A percentile compares a stretch with the other conserved stretches of the same genome.
Conservation (phyloP, 2,113 vertebrate species). For the Lota lota region DNA sequence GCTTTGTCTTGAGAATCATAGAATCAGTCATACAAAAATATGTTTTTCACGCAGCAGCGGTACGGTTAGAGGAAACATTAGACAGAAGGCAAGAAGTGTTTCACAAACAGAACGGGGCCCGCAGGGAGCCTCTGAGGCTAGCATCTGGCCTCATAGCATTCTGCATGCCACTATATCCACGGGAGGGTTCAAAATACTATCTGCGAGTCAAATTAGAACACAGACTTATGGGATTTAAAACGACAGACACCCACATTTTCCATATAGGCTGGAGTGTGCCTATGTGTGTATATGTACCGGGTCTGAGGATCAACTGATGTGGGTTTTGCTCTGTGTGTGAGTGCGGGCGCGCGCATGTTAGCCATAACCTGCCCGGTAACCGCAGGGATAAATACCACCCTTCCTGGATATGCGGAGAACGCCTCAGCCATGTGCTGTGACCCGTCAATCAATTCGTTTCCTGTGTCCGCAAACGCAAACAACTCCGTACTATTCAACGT, state of each 20-base stretch:
- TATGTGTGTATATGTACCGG: slow-evolving; percentile 26
- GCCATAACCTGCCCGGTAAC: slow-evolving; percentile 69
- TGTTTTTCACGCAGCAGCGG: too few relatives aligned
- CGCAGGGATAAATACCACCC: slow-evolving; percentile 52
- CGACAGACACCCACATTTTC: slow-evolving; percentile 13
- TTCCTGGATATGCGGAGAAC: too few relatives aligned
- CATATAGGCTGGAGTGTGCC: slow-evolving; percentile 13
- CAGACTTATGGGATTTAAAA: slow-evolving; percentile 24
- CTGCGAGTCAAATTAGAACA: slow-evolving; percentile 23
- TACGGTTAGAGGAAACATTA: too few relatives aligned
- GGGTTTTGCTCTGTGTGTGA: slow-evolving; percentile 22
- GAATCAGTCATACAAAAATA: neutral
- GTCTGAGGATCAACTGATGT: slow-evolving; percentile 14
- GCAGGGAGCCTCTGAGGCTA: slow-evolving; percentile 23
- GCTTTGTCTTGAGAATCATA: neutral
- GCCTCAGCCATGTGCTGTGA: slow-evolving; percentile 8
- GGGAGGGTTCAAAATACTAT: slow-evolving; percentile 29
- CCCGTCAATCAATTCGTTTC: slow-evolving; percentile 14
- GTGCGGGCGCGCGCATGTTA: slow-evolving; percentile 13
- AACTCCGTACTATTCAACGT: neutral
- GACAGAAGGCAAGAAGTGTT: slow-evolving; percentile 10
- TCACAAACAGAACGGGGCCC: slow-evolving; percentile 4
- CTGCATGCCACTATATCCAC: slow-evolving; percentile 34
- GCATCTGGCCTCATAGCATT: slow-evolving; percentile 17
- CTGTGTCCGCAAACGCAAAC: slow-evolving; percentile 15